phyloP scores from a whole-genome alignment of 2,797 vertebrate species.

The Rhinatrema bivittatum region DNA sequence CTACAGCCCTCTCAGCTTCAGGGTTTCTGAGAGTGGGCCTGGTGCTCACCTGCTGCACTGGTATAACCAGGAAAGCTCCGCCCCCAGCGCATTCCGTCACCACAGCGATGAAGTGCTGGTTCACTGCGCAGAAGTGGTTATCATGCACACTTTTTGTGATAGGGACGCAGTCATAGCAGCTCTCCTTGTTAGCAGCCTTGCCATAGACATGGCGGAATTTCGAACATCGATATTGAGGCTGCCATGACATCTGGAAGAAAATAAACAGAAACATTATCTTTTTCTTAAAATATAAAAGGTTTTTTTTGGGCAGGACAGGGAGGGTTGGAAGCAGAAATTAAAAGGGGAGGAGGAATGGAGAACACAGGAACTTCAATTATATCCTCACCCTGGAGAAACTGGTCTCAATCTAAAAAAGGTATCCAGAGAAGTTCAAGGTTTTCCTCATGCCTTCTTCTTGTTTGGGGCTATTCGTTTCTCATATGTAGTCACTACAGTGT shows the following conservation, averaged over 20 bases:
- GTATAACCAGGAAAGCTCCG: slow-evolving; percentile 81
- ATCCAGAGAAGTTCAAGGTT: no score
- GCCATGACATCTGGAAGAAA: slow-evolving; percentile 84
- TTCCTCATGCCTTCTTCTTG: no score
- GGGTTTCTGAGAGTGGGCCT: no score
- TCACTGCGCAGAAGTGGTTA: slow-evolving; percentile 85
- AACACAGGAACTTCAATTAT: no score
- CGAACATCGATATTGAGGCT: slow-evolving; percentile 82
- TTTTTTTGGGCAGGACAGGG: no score
- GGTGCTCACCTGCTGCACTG: slow-evolving; percentile 69
- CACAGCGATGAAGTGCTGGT: slow-evolving; percentile 82
- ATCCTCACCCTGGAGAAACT: no score
- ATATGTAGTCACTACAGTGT: no score
- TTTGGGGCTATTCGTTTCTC: no score
- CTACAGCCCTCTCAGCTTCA: no score
- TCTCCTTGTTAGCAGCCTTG: slow-evolving; percentile 79
- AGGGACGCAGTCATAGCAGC: slow-evolving; percentile 81
- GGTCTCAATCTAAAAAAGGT: no score
- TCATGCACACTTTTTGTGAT: slow-evolving; percentile 85
- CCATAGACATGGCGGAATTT: slow-evolving; percentile 91
- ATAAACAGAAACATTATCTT: not conserved
- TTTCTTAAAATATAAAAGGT: not conserved
- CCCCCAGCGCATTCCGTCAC: slow-evolving; percentile 83
- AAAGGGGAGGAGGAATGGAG: no score
- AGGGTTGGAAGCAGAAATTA: no score